phyloP scores from a whole-genome alignment of 2,888 invertebrate species.

The Archips xylosteana region DNA sequence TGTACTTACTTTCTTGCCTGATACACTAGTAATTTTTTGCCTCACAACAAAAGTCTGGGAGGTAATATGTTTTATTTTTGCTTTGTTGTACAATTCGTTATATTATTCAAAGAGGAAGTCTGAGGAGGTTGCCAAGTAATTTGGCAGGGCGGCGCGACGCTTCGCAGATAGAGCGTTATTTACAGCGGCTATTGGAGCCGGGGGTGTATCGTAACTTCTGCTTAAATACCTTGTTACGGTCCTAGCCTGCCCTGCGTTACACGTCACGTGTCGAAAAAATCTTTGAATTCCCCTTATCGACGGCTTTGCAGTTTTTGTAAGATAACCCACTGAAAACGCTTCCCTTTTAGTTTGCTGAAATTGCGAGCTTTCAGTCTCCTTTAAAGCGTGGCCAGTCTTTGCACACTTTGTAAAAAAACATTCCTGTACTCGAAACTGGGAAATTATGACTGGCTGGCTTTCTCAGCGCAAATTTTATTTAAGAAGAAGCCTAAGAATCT shows the following conservation, averaged over 20 bases:
- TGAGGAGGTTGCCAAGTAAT: slow-evolving; percentile 82
- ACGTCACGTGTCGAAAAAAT: slow-evolving; percentile 18
- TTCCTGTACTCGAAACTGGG: no score
- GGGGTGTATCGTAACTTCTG: slow-evolving; percentile 73
- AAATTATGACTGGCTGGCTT: no score
- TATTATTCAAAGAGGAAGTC: slow-evolving; percentile 81
- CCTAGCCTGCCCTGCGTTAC: slow-evolving; percentile 45
- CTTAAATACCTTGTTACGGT: slow-evolving; percentile 77
- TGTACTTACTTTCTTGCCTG: not conserved
- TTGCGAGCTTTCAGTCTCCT: not conserved
- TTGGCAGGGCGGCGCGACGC: slow-evolving; percentile 74
- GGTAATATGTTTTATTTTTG: slow-evolving; percentile 66
- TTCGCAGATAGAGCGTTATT: slow-evolving; percentile 77
- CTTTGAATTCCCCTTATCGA: slow-evolving; percentile 4
- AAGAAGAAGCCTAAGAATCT: no score
- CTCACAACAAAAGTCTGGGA: slow-evolving; percentile 48
- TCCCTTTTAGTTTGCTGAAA: not conserved
- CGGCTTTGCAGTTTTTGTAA: not conserved
- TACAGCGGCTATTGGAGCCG: slow-evolving; percentile 73
- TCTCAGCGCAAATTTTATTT: no score
- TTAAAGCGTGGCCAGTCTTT: no score
- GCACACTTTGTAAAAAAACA: no score
- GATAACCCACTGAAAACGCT: not conserved
- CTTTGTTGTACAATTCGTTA: slow-evolving; percentile 73
- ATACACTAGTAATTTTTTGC: slow-evolving; percentile 18